A percentile compares a stretch with the other conserved stretches of the same genome.
Conservation (phyloP, 2,888 invertebrate genomes). For the Lacanobia oleracea region DNA sequence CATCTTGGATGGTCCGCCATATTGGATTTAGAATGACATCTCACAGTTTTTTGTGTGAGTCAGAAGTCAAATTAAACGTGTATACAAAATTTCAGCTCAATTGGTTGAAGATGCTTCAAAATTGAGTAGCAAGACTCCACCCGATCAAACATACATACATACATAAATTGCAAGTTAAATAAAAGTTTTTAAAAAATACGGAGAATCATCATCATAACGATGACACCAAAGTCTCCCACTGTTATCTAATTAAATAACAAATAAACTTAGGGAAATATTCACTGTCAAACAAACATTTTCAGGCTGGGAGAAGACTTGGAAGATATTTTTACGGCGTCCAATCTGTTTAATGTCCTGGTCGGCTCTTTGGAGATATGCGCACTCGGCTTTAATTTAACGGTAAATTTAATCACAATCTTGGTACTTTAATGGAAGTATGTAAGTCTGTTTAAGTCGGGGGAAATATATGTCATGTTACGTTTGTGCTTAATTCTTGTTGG, state of each 20-base stretch:
- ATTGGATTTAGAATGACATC: too few species aligned
- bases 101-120: too few species aligned
- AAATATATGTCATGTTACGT: slow-evolving; percentile 16
- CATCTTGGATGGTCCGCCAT: too few species aligned
- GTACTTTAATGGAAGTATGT: slow-evolving; percentile 28
- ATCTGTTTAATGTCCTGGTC: slow-evolving; percentile 82
- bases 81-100: too few species aligned
- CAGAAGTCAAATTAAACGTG: too few species aligned
- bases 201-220: background rate
- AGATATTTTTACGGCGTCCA: slow-evolving; percentile 81
- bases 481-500: background rate
- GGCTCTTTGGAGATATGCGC: slow-evolving; percentile 85
- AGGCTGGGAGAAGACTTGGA: slow-evolving; percentile 83
- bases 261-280: slow-evolving; percentile 17
- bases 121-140: too few species aligned
- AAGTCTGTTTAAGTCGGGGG: slow-evolving; percentile 7
- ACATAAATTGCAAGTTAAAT: too few species aligned
- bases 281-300: slow-evolving; percentile 62
- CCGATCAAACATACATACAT: too few species aligned
- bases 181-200: too few species aligned
- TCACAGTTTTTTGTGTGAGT: too few species aligned
- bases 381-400: slow-evolving; percentile 84
- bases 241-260: slow-evolving; percentile 45
- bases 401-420: slow-evolving; percentile 63
- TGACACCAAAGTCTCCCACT: too few species aligned